A percentile compares a stretch with the other conserved stretches of the same genome.
Conservation (phyloP, 2,113 vertebrate genomes). For the Plecturocebus donacophilus region DNA sequence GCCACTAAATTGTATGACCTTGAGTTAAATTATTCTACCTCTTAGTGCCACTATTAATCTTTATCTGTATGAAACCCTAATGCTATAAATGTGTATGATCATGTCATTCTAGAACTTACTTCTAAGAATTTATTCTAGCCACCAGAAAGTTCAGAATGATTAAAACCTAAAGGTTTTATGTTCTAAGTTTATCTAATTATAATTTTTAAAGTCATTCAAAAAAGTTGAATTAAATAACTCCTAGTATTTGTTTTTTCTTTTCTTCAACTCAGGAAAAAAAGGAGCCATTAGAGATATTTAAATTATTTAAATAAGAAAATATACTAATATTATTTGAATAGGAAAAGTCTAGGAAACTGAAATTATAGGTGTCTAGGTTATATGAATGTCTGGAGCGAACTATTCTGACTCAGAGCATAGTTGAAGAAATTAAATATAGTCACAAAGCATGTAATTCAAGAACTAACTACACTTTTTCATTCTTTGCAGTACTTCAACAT, state of each 20-base stretch:
- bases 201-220: constrained; percentile 33
- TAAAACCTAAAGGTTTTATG: not conserved
- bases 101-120: not conserved
- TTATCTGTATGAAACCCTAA: not conserved
- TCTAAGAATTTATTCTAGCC: constrained; percentile 18
- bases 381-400: not conserved
- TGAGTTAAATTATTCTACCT: constrained; percentile 1
- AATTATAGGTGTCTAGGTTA: constrained; percentile 4
- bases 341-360: not conserved
- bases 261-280: not conserved
- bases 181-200: constrained; percentile 12
- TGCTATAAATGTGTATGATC: not conserved
- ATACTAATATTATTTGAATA: not conserved
- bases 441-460: constrained; percentile 27
- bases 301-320: constrained; percentile 46
- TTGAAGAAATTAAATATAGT: constrained; percentile 51
- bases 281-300: not conserved
- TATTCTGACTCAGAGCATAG: constrained; percentile 28
- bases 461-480: not conserved
- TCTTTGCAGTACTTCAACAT: not conserved
- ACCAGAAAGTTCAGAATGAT: constrained; percentile 2
- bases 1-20: not conserved
- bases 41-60: not conserved
- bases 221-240: not conserved
- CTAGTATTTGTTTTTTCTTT: not conserved